Evolutionary conservation across 2,888 invertebrate species (phyloP).

Genomic region (Pseudanteris insignis): DNA sequence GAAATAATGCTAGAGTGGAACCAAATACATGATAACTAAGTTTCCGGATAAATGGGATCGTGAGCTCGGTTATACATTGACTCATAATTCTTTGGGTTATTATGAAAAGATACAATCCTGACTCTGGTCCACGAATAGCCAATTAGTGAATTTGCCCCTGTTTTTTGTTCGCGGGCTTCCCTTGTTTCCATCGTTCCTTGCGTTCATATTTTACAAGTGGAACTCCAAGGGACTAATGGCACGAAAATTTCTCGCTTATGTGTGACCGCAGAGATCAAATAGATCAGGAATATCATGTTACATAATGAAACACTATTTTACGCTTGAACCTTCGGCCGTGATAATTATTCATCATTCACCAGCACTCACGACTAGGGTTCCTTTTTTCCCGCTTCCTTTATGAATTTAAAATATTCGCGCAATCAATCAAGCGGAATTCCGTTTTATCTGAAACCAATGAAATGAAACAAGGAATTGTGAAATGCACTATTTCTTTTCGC

Average conservation of each 20-base stretch:
- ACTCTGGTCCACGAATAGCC: constrained; percentile 11
- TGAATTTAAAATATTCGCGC: background rate
- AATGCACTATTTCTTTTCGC: too few species aligned
- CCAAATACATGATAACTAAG: too few species aligned
- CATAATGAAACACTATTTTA: constrained; percentile 19
- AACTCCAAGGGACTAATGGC: constrained; percentile 11
- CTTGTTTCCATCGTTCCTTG: constrained; percentile 13
- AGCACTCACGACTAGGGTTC: background rate
- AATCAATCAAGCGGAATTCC: background rate
- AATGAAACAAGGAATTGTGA: too few species aligned
- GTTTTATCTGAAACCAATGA: too few species aligned
- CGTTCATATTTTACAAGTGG: background rate
- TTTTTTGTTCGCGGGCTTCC: constrained; percentile 5
- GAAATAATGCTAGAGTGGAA: too few species aligned
- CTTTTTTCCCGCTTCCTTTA: too few species aligned
- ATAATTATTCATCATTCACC: constrained; percentile 23
- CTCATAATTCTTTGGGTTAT: constrained; percentile 10
- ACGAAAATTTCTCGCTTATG: constrained; percentile 15
- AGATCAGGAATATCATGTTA: constrained; percentile 25
- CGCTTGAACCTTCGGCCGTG: constrained; percentile 8
- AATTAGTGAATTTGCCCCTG: constrained; percentile 25
- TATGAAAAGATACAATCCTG: constrained; percentile 13
- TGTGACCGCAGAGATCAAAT: constrained; percentile 25
- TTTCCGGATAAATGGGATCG: constrained; percentile 3
- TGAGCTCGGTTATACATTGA: constrained; percentile 3